Evolutionary conservation across 2,113 vertebrate species (phyloP), one percentile per base, ranked within the genome.

Genomic region (Saguinus imperator): DNA sequence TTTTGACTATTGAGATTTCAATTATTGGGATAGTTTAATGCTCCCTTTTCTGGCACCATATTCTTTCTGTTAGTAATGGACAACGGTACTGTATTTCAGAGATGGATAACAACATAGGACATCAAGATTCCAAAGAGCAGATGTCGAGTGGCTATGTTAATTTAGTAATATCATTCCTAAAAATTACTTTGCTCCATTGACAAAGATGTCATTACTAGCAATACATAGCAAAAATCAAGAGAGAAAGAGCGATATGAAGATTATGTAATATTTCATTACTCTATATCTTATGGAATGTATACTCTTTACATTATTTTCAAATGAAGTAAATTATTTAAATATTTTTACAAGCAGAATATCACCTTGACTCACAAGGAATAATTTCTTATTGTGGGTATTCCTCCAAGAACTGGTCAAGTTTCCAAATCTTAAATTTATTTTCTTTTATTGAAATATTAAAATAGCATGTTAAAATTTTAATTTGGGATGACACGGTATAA

Each of bases 401-500:
- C 89, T 97, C 68, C 57, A 88, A 94, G 45, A 32, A 82, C 76
- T 66, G 97, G 80, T 76, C 86, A 95, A 97, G 85, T 97, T 98
- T 95, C 35, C 55, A 79, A 97, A 94, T 91, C 64, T 61, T 97
- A 96, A 96, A 94, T 87, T 50, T 96, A 83, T 96, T 91, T 87
- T 7, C 35, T 95, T 97, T 97, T 97, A 40, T 45, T 90, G 11
- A 81, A 97, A 97, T 85, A 12, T 95, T 82, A 95, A 96, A 96
- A 95, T 90, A 58, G 35, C 83, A 95, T 96, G 98, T 97, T 66
- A 94, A 94, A 90, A 29, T 91, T 91, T 89, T 97, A 79, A 75
- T 89, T 91, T 95, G 72, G 88, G 82, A 77, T 87, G 75, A 55
- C 93, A n/a, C 95, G 87, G 58, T 94, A 43, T 97, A 96, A 90